Base-by-base conservation (phyloP, 2,888 invertebrate species). In the Phoenoteleia sp. region DNA sequence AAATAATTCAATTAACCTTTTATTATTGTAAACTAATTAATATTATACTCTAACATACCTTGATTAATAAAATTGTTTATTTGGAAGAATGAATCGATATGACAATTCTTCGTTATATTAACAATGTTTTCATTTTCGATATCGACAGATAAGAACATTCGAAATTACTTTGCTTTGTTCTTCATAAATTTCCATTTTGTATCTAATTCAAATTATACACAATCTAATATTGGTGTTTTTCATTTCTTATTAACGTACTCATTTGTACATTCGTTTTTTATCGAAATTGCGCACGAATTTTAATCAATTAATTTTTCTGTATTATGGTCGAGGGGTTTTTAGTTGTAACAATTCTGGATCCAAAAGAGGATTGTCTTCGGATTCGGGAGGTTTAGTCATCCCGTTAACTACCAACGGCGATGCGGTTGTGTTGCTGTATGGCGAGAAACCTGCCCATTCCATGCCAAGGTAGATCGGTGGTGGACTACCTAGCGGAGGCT, bases 381-480 rank as follows among this genome's bases (percentile, higher is more conserved):
- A 58, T 27, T 93, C 92, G 6, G 91, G 82, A 13, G 91, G 88
- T 81, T 93, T 94, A 76, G 89, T 93, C 71, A 93, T 90, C 17
- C 91, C 91, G 67, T 92, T 93, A 1, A 93, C 90, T 19, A 94
- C 91, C 2, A 93, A 88, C 2, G 93, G 91, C 5, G 93, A 92
- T 3, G 93, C 86, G 6, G 92, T 90, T 6, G 92, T 89, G 72
- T 90, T 92, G 54, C 87, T 91, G 49, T 93, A 94, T 0, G 93
- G 93, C 5, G 93, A 92, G 79, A 94, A 93, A n/a, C 94, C 93
- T 3, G 93, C 91, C 94, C 94, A 94, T 84, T 94, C 94, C 94
- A 94, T 94, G 2, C 94, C 94, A n/a, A 93, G 91, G 75, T 94
- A 94, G 83, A 93, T 93, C 4, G 93, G 91, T 0, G 93, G 93